A percentile compares a stretch with the other conserved stretches of the same genome.
phyloP scores from a whole-genome alignment of 2,888 invertebrate species.

The Mayetiola destructor region DNA sequence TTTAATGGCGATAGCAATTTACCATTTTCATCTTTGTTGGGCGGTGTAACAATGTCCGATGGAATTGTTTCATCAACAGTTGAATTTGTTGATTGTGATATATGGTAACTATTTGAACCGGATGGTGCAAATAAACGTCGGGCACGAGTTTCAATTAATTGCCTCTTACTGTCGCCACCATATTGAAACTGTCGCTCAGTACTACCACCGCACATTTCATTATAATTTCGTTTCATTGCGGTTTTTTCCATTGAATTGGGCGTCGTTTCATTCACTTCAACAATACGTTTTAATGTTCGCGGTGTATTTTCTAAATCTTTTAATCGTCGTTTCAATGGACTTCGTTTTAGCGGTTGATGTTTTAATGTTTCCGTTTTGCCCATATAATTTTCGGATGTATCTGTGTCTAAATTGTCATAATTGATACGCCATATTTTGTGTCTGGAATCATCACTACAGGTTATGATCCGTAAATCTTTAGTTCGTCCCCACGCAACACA shows the following conservation, averaged over 20 bases:
- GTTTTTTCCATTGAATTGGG: constrained; percentile 29
- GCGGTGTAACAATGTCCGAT: constrained; percentile 17
- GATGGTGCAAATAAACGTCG: constrained; percentile 38
- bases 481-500: constrained; percentile 64
- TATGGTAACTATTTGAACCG: constrained; percentile 11
- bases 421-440: constrained; percentile 64
- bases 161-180: constrained; percentile 31
- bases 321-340: constrained; percentile 14
- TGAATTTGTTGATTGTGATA: constrained; percentile 8
- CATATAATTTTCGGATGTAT: constrained; percentile 30
- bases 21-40: not conserved
- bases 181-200: constrained; percentile 22
- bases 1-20: constrained; percentile 14
- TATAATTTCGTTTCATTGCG: constrained; percentile 27
- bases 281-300: constrained; percentile 36
- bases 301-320: constrained; percentile 37
- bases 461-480: constrained; percentile 50
- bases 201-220: constrained; percentile 28
- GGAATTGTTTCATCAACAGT: no score
- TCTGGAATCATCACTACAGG: constrained; percentile 69
- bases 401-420: constrained; percentile 33
- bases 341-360: constrained; percentile 18
- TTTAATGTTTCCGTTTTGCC: constrained; percentile 37
- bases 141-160: constrained; percentile 32
- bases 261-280: constrained; percentile 31